Base-by-base conservation (phyloP, 2,113 vertebrate species). In the Hippocampus mohnikei region DNA sequence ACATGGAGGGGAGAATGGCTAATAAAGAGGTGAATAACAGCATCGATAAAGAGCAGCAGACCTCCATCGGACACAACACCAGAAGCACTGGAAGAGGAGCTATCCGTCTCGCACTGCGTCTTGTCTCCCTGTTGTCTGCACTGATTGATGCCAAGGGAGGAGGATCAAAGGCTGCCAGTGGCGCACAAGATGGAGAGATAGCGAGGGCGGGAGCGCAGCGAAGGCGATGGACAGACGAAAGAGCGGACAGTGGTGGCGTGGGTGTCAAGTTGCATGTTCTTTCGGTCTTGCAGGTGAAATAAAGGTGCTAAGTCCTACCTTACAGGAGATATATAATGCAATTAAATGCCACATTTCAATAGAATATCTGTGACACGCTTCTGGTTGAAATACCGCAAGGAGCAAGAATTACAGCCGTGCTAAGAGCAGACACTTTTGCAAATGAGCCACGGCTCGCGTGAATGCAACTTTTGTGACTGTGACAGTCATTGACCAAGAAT, bases 11-110 rank as follows among this genome's bases (percentile, higher is more conserved):
- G 65, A 46, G 37, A 48, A 60, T 55, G 66, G 80, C 75, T 84
- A 88, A 90, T 90, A 92, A 89, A 90, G 85, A 88, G 85, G 88
- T 85, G 88, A 89, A 86, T 81, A 90, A 84, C 81, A 82, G 76
- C 71, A 84, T 88, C 81, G 88, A 90, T 88, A 89, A 91, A 90
- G 75, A 87, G 82, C 76, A 76, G 85, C 78, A 87, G 82, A 84
- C 81, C 73, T 74, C 50, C 61, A 73, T 68, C 74, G 84, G 88
- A 85, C 85, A 88, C 77, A 76, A 80, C 86, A 90, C 85, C 85
- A 86, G 79, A 81, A 88, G 90, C 88, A 72, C 33, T 72, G 66
- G 69, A 78, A 81, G 74, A 81, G 79, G 41, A 81, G 60, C 79
- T 82, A 82, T 78, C 81, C 76, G 67, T 79, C 64, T 71, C 53